These are phyloP conservation scores for Plebejus melissa DNA, from an alignment of 2,888 invertebrate genomes.

Conservation along the genomic window DNA sequence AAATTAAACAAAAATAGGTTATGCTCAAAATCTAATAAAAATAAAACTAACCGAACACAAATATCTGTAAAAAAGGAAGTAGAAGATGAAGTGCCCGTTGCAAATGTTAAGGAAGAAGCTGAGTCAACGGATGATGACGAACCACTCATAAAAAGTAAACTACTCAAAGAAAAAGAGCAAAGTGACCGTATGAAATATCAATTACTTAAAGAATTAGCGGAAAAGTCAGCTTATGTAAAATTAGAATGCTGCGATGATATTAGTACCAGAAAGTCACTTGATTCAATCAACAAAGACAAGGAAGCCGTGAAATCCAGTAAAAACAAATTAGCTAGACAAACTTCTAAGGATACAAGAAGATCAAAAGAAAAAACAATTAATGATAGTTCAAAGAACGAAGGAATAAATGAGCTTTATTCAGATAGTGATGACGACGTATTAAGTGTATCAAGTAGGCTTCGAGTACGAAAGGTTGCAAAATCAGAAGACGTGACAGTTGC, in stretches of 20 bases:
- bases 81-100: conserved; percentile 47
- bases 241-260: conserved; percentile 72
- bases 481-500: conserved; percentile 58
- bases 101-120: conserved; percentile 56
- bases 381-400: conserved; percentile 60
- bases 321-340: conserved; percentile 51
- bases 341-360: conserved; percentile 40
- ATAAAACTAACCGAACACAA: conserved; percentile 39
- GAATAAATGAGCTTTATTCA: conserved; percentile 53
- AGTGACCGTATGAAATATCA: conserved; percentile 62
- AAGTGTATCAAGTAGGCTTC: conserved; percentile 64
- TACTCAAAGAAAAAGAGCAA: conserved; percentile 63
- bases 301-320: conserved; percentile 52
- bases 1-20: conserved; percentile 48
- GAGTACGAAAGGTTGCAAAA: conserved; percentile 71
- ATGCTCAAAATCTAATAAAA: conserved; percentile 46
- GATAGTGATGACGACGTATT: conserved; percentile 66
- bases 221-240: conserved; percentile 72
- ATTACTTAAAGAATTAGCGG: conserved; percentile 65
- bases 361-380: conserved; percentile 55
- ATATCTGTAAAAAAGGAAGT: conserved; percentile 45
- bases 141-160: conserved; percentile 66
- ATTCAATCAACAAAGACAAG: conserved; percentile 54
- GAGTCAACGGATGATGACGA: conserved; percentile 70
- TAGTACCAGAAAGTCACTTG: conserved; percentile 61